Evolutionary conservation across 2,113 vertebrate genomes (phyloP).

Genomic region (Sapayoa aenigma): DNA sequence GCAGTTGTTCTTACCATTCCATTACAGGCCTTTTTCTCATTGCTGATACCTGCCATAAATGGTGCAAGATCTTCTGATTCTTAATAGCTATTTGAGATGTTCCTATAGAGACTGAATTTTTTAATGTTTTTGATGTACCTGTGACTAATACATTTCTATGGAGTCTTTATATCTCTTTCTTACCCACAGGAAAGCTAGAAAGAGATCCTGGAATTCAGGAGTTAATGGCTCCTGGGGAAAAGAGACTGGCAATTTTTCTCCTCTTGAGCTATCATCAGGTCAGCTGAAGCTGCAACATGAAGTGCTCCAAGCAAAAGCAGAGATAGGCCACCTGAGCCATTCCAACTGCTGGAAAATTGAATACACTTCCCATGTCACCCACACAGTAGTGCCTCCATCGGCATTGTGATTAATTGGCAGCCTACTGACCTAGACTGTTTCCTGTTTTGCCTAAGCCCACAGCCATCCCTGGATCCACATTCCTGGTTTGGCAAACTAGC

Average conservation of each 20-base stretch:
- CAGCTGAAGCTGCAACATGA: neutral
- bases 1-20: neutral
- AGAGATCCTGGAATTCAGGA: neutral
- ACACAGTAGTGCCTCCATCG: neutral
- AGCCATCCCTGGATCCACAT: neutral
- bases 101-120: neutral
- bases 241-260: neutral
- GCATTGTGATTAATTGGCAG: neutral
- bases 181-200: neutral
- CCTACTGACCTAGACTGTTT: neutral
- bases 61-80: neutral
- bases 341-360: neutral
- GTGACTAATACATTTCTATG: neutral
- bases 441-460: slow-evolving; percentile 41
- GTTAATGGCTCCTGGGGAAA: neutral
- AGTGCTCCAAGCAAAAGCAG: neutral
- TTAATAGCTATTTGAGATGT: neutral
- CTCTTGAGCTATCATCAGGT: neutral
- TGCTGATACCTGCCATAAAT: neutral
- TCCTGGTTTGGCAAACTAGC: neutral
- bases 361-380: neutral
- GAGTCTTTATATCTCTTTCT: neutral
- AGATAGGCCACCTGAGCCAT: neutral
- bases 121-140: neutral
- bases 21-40: neutral